These are phyloP conservation scores for Agrochola circellaris DNA, from an alignment of 2,888 invertebrate species.

Conservation along the genomic window DNA sequence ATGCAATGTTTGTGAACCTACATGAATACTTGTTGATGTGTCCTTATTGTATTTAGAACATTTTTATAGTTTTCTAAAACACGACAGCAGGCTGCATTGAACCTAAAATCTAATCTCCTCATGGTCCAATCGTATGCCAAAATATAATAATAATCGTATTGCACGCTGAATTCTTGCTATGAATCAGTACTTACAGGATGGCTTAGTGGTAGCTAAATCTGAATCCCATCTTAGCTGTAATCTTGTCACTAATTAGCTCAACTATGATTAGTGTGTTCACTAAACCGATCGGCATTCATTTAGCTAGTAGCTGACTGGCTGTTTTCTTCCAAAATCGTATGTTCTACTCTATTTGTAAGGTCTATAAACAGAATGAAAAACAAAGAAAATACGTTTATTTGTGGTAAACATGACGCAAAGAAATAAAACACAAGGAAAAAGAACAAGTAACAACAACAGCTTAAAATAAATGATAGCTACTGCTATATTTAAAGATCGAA, in stretches of 20 bases:
- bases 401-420: neutral
- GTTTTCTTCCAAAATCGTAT: neutral
- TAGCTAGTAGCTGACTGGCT: neutral
- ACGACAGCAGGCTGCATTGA: neutral
- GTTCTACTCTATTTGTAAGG: neutral
- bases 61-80: neutral
- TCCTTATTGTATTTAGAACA: neutral
- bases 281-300: neutral
- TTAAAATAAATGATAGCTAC: neutral
- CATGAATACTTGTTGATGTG: neutral
- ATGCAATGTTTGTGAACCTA: neutral
- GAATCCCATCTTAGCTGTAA: neutral
- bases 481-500: neutral
- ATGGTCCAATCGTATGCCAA: neutral
- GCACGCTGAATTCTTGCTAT: neutral
- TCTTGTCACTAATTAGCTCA: neutral
- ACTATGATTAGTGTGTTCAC: neutral
- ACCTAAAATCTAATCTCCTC: too few relatives aligned
- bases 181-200: neutral
- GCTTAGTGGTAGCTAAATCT: neutral
- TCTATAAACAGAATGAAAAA: neutral
- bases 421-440: neutral
- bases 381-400: neutral
- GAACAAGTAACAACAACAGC: neutral
- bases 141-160: neutral